phyloP scores from a whole-genome alignment of 2,113 vertebrate genomes.

The Ivindomyrus marchei region DNA sequence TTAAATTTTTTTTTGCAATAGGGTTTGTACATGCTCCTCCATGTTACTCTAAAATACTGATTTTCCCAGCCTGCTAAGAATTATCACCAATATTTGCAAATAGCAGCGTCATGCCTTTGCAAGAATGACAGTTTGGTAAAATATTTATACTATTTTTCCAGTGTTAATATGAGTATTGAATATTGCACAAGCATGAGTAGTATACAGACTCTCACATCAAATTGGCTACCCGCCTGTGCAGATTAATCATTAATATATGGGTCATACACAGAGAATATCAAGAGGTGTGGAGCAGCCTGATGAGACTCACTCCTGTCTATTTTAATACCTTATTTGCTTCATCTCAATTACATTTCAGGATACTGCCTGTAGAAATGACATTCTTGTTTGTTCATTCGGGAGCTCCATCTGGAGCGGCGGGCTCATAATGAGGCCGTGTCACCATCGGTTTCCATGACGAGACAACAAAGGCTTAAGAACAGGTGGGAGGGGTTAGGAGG shows the following conservation, averaged over 20 bases:
- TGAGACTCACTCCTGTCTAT: neutral
- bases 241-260: neutral
- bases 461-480: neutral
- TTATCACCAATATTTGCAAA: slow-evolving; percentile 38
- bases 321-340: neutral
- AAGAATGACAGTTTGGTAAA: neutral
- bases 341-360: slow-evolving; percentile 1
- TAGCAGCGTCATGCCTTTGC: neutral
- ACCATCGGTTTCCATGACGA: neutral
- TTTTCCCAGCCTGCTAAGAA: slow-evolving; percentile 40
- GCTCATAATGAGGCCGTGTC: neutral
- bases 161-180: slow-evolving; percentile 4
- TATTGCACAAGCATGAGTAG: neutral
- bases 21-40: neutral
- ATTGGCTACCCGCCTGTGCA: neutral
- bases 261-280: neutral
- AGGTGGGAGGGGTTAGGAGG: neutral
- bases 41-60: slow-evolving; percentile 26
- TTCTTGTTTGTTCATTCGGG: neutral
- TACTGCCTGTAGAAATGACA: neutral
- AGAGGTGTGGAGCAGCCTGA: neutral
- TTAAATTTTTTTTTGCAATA: neutral
- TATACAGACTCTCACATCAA: neutral
- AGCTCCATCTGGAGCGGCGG: neutral
- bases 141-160: neutral